A percentile compares a stretch with the other conserved stretches of the same genome.
phyloP scores from a whole-genome alignment of 2,797 vertebrate species.

The Enteromius anoplus region DNA sequence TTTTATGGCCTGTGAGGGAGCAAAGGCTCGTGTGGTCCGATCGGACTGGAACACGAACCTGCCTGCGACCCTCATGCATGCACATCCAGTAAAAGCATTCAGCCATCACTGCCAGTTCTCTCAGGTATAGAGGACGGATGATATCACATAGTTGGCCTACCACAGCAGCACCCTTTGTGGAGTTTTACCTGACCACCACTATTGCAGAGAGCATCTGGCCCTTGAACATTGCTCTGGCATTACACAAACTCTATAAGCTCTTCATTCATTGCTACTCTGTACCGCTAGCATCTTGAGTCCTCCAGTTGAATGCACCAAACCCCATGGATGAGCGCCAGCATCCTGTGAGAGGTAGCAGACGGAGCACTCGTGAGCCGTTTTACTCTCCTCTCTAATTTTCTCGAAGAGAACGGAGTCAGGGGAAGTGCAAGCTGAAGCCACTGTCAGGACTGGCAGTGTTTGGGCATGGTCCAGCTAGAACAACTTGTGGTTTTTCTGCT shows the following conservation, averaged over 20 bases:
- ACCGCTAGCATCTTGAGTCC: constrained; percentile 4
- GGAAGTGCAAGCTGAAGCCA: constrained; percentile 77
- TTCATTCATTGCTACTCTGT: constrained; percentile 3
- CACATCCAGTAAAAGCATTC: constrained; percentile 50
- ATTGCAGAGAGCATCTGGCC: constrained; percentile 5
- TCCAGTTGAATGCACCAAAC: constrained; percentile 58
- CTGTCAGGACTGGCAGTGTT: constrained; percentile 73
- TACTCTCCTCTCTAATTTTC: constrained; percentile 33
- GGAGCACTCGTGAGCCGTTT: constrained; percentile 37
- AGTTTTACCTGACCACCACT: constrained; percentile 19
- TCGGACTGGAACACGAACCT: constrained; percentile 39
- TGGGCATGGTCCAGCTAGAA: constrained; percentile 82
- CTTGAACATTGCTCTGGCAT: not conserved
- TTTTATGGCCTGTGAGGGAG: constrained; percentile 51
- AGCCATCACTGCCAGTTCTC: constrained; percentile 35
- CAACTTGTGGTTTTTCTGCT: constrained; percentile 87
- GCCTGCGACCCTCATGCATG: constrained; percentile 38
- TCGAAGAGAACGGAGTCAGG: constrained; percentile 58
- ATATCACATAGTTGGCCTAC: constrained; percentile 34
- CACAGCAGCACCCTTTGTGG: not conserved
- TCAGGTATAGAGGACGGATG: constrained; percentile 29
- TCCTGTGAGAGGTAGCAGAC: constrained; percentile 60
- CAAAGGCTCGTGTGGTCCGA: constrained; percentile 40
- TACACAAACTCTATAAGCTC: not conserved
- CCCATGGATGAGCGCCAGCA: constrained; percentile 58